A percentile compares a stretch with the other conserved stretches of the same genome.
phyloP scores from a whole-genome alignment of 2,113 vertebrate species.

The Mobula hypostoma region DNA sequence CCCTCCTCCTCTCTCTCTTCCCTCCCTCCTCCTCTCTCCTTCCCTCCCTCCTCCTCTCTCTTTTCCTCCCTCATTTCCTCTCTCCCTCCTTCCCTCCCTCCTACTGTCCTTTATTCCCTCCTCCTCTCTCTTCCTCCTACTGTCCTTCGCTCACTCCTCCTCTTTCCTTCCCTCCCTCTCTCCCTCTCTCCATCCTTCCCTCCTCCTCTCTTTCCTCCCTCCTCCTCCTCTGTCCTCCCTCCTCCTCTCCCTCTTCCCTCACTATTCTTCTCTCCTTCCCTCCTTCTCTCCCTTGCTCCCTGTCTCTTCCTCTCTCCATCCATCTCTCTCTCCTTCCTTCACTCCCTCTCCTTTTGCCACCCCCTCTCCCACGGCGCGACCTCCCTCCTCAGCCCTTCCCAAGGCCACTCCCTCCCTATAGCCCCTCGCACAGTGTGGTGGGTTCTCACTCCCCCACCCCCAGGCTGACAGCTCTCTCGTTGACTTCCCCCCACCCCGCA shows the following conservation, averaged over 20 bases:
- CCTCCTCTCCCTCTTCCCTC: background rate
- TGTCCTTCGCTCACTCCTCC: no score
- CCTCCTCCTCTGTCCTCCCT: background rate
- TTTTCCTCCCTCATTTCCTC: background rate
- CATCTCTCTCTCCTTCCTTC: background rate
- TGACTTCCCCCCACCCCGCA: constrained; percentile 40
- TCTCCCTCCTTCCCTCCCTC: background rate
- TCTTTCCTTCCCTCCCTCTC: no score
- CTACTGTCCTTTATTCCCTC: no score
- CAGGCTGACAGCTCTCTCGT: background rate
- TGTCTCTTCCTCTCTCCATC: background rate
- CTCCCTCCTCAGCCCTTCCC: background rate
- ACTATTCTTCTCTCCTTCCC: background rate
- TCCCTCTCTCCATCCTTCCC: no score
- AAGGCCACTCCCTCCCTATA: background rate
- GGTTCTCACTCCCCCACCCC: no score
- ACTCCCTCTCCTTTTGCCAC: background rate
- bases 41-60: background rate
- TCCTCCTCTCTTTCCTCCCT: background rate
- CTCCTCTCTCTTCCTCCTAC: no score
- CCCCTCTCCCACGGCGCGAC: background rate
- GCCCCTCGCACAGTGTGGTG: no score
- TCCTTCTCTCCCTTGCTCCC: background rate
- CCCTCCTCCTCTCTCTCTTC: background rate
- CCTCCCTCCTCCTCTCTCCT: background rate